Evolutionary conservation across 2,113 vertebrate genomes (phyloP).

Genomic region (Sturnira hondurensis): DNA sequence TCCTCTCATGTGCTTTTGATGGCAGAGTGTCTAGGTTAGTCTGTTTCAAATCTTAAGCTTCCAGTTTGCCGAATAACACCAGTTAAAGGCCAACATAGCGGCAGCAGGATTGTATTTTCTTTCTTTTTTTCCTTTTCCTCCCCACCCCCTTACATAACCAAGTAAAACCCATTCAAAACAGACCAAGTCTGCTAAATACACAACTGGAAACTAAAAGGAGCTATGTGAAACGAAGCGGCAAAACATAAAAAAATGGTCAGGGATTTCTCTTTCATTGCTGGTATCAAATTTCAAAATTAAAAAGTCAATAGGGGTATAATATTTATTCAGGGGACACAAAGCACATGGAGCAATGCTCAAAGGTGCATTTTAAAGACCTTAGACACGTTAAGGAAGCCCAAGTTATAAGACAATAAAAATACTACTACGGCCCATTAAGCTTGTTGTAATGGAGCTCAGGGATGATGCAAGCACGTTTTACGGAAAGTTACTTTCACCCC

Average conservation of each 20-base stretch:
- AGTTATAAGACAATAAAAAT: conserved; percentile 73
- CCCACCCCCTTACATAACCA: neutral
- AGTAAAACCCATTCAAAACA: conserved; percentile 34
- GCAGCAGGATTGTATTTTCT: neutral
- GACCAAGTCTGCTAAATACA: conserved; percentile 13
- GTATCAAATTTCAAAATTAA: conserved; percentile 73
- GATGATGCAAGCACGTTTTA: conserved; percentile 44
- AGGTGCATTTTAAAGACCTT: conserved; percentile 65
- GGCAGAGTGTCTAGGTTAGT: neutral
- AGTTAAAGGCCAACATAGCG: conserved; percentile 14
- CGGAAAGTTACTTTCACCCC: conserved; percentile 54
- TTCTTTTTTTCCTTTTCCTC: neutral
- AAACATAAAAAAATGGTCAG: conserved; percentile 59
- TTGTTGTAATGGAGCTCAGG: conserved; percentile 51
- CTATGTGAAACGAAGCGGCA: conserved; percentile 49
- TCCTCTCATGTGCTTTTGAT: neutral
- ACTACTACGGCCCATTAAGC: conserved; percentile 69
- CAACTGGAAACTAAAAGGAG: conserved; percentile 24
- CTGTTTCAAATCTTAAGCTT: neutral
- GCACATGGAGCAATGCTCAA: conserved; percentile 61
- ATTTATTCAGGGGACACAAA: conserved; percentile 69
- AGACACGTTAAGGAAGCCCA: conserved; percentile 52
- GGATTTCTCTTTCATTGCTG: conserved; percentile 64
- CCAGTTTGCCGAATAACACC: neutral
- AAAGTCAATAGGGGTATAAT: conserved; percentile 66